Evolutionary conservation across 2,797 vertebrate species (phyloP).

Genomic region (Cheracebus regulus): DNA sequence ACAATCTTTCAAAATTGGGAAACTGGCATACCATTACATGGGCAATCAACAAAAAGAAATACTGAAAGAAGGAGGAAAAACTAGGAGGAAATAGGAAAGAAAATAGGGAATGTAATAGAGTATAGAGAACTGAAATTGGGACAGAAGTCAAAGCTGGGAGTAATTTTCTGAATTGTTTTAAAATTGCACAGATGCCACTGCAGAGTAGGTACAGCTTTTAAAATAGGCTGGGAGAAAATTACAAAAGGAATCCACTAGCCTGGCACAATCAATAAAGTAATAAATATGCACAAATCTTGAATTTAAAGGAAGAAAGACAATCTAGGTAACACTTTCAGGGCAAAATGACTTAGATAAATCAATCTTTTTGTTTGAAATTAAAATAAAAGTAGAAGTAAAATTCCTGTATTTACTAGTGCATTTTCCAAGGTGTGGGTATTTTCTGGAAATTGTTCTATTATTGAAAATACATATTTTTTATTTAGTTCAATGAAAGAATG

Average conservation of each 20-base stretch:
- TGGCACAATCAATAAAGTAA: background rate
- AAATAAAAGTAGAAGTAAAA: background rate
- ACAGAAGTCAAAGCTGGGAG: background rate
- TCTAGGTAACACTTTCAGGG: background rate
- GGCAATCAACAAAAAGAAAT: constrained; percentile 28
- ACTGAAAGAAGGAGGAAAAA: background rate
- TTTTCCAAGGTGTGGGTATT: background rate
- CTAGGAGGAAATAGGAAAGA: background rate
- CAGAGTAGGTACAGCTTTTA: background rate
- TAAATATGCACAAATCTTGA: background rate
- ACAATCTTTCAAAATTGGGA: background rate
- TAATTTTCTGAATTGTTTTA: background rate
- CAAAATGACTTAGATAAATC: background rate
- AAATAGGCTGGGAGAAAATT: background rate
- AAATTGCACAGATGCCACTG: background rate
- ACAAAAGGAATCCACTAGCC: background rate
- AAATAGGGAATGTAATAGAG: background rate
- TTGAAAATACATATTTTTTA: background rate
- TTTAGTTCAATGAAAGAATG: background rate
- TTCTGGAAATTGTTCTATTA: background rate
- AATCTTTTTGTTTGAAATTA: background rate
- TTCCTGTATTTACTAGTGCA: background rate
- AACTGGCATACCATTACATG: background rate
- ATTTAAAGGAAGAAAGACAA: background rate
- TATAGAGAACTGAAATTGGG: background rate